Conservation (phyloP, 1,140 invertebrate species). For the Drosophila repleta region DNA sequence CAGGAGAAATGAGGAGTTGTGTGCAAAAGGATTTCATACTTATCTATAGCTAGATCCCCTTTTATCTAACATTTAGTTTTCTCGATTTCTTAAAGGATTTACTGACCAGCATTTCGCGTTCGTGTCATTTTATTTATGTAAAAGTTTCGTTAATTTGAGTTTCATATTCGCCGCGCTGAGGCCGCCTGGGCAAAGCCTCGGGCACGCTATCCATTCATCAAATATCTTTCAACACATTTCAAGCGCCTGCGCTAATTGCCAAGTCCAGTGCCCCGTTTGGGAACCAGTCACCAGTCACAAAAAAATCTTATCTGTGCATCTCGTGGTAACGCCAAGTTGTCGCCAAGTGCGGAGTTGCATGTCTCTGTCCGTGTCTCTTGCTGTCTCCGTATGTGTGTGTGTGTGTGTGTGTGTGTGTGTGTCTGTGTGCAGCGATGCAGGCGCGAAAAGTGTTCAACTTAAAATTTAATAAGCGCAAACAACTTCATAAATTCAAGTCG, state of each 20-base stretch:
- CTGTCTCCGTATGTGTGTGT: too few relatives aligned
- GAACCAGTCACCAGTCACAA: slow-evolving; percentile 70
- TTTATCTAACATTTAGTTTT: too few relatives aligned
- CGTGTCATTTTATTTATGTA: not conserved
- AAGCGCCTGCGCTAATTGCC: slow-evolving; percentile 71
- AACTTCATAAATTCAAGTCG: slow-evolving; percentile 74
- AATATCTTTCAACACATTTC: slow-evolving; percentile 79
- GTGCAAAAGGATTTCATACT: too few relatives aligned
- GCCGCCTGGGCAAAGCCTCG: slow-evolving; percentile 1
- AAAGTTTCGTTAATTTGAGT: not conserved
- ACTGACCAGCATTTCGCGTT: too few relatives aligned
- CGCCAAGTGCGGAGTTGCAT: slow-evolving; percentile 46
- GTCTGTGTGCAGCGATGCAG: slow-evolving; percentile 1
- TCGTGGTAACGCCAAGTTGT: slow-evolving; percentile 69
- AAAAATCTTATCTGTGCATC: slow-evolving; percentile 79
- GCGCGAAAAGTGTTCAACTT: slow-evolving; percentile 68
- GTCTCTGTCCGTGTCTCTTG: slow-evolving; percentile 7
- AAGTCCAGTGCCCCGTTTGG: slow-evolving; percentile 57
- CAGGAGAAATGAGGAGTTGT: too few relatives aligned
- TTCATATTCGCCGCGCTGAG: slow-evolving; percentile 1
- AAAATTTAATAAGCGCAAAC: slow-evolving; percentile 81
- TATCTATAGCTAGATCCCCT: too few relatives aligned
- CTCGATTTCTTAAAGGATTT: not conserved
- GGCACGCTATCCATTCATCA: slow-evolving; percentile 72
- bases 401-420: too few relatives aligned